phyloP scores from a whole-genome alignment of 2,888 invertebrate species.

The Monopis laevigella region DNA sequence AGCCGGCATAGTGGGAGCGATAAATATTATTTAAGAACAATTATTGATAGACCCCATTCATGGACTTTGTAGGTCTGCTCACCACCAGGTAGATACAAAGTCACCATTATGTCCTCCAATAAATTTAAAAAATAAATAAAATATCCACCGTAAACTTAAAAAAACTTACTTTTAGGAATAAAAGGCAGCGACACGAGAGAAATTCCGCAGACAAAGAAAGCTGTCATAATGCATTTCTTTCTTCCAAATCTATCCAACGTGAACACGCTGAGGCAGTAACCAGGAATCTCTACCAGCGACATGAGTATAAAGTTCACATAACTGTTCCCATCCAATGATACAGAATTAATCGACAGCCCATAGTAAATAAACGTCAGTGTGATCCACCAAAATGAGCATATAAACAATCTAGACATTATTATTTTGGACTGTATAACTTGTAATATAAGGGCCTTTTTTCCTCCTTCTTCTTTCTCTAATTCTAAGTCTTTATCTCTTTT shows the following conservation, averaged over 20 bases:
- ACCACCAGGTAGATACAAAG: too few species aligned
- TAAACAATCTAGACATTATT: conserved; percentile 60
- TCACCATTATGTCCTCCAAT: too few species aligned
- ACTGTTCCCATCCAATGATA: conserved; percentile 76
- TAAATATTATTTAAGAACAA: too few species aligned
- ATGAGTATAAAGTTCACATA: conserved; percentile 82
- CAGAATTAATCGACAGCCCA: conserved; percentile 81
- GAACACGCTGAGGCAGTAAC: conserved; percentile 65
- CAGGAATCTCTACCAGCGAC: conserved; percentile 71
- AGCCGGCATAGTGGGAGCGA: too few species aligned
- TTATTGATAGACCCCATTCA: too few species aligned
- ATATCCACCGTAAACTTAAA: too few species aligned
- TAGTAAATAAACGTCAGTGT: conserved; percentile 83
- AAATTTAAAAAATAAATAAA: too few species aligned
- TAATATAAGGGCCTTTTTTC: conserved; percentile 25
- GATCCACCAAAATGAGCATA: conserved; percentile 82
- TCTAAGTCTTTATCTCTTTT: background rate
- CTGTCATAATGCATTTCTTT: conserved; percentile 63
- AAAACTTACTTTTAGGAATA: conserved; percentile 56
- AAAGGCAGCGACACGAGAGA: conserved; percentile 69
- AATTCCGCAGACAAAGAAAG: conserved; percentile 66
- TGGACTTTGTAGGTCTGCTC: too few species aligned
- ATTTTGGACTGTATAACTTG: conserved; percentile 60
- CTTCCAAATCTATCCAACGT: conserved; percentile 68
- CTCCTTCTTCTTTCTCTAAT: background rate